phyloP scores from a whole-genome alignment of 1,140 invertebrate genomes.

The Drosophila auraria region DNA sequence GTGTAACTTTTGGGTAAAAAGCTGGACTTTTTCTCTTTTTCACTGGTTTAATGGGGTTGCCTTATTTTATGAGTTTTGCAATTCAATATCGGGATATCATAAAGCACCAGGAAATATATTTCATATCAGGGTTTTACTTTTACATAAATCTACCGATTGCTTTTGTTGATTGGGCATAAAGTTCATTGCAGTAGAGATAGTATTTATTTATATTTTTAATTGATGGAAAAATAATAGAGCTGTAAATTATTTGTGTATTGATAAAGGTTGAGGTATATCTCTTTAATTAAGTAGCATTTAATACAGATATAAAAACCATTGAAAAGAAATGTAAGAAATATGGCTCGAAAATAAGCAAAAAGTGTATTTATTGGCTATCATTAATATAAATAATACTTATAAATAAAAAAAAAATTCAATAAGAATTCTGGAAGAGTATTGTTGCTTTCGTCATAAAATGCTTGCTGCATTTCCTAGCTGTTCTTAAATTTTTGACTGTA shows the following conservation, averaged over 20 bases:
- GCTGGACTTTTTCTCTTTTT: slow-evolving; percentile 2
- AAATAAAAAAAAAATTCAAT: background rate
- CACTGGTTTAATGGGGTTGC: background rate
- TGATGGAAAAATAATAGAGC: slow-evolving; percentile 3
- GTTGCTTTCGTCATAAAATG: too few species aligned
- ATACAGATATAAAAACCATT: background rate
- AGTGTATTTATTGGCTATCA: background rate
- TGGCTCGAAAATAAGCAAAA: background rate
- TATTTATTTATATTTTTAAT: background rate
- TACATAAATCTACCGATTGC: background rate
- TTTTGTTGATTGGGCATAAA: background rate
- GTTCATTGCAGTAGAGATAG: background rate
- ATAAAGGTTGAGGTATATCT: background rate
- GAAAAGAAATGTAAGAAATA: background rate
- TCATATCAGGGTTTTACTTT: background rate
- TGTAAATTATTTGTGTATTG: background rate
- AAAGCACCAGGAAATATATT: background rate
- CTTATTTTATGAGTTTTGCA: background rate
- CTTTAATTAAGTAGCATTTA: background rate
- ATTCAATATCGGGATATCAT: background rate
- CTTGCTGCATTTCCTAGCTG: background rate
- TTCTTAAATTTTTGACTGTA: slow-evolving; percentile 45
- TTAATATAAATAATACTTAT: background rate
- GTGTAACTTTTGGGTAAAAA: slow-evolving; percentile 30
- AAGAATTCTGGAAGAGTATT: background rate